Percentiles rank a stretch among this genome's conserved stretches.
Evolutionary conservation across 2,113 vertebrate species (phyloP).

Genomic region (Gnathonemus echidnorhynchus): DNA sequence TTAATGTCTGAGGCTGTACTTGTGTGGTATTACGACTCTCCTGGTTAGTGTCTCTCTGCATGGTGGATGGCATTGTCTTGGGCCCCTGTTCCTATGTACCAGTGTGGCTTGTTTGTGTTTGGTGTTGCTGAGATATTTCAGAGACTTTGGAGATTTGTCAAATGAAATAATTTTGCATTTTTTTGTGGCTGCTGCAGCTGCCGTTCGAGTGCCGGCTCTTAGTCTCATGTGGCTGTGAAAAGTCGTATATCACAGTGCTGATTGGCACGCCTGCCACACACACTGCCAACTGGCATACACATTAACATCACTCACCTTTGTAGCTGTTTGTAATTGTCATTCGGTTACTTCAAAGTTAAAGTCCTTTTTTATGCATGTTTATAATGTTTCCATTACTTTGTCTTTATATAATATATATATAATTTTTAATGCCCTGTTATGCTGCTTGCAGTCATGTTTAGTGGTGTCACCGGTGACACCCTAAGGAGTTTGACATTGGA

Average conservation of each 20-base stretch:
- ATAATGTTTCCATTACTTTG: not conserved
- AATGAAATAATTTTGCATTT: not conserved
- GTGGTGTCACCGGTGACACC: not conserved
- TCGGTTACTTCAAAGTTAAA: not conserved
- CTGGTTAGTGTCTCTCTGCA: not conserved
- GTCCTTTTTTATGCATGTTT: not conserved
- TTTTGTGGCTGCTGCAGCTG: not conserved
- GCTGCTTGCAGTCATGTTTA: not conserved
- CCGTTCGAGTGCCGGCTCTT: not conserved
- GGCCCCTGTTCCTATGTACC: not conserved
- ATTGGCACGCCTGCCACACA: not conserved
- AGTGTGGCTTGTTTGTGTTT: not conserved
- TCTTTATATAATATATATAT: not conserved
- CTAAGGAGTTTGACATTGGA: not conserved
- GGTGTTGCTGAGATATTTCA: not conserved
- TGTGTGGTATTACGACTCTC: not conserved
- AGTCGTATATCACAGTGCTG: not conserved
- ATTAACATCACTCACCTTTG: not conserved
- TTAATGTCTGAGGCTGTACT: not conserved
- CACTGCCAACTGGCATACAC: not conserved
- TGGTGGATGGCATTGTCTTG: not conserved
- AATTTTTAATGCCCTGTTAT: not conserved
- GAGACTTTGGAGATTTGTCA: not conserved
- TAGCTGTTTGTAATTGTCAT: not conserved
- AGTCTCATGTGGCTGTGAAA: not conserved